These are phyloP conservation scores for Congeria kusceri DNA, from an alignment of 2,888 invertebrate genomes.

Conservation along the genomic window DNA sequence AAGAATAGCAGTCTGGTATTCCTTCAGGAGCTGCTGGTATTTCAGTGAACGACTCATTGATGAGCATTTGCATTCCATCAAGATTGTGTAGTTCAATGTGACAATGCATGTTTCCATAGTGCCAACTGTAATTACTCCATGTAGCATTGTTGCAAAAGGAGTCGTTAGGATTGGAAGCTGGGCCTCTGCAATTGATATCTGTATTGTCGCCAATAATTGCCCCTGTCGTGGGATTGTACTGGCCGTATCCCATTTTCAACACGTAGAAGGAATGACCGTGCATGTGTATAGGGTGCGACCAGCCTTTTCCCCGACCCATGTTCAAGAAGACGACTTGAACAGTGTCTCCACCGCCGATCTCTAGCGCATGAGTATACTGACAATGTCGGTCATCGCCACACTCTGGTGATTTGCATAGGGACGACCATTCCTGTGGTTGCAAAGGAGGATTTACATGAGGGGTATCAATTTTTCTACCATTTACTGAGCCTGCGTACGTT, in stretches of 20 bases:
- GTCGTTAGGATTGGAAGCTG: constrained; percentile 20
- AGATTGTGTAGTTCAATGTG: background rate
- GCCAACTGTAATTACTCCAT: constrained; percentile 77
- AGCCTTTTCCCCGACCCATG: constrained; percentile 75
- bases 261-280: constrained; percentile 82
- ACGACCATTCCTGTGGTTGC: constrained; percentile 70
- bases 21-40: constrained; percentile 63
- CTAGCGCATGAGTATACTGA: constrained; percentile 71
- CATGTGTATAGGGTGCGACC: constrained; percentile 80
- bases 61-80: constrained; percentile 77
- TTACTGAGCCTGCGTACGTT: constrained; percentile 69
- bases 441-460: constrained; percentile 69
- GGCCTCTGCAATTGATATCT: constrained; percentile 66
- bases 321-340: constrained; percentile 78
- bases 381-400: constrained; percentile 70
- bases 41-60: constrained; percentile 71
- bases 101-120: constrained; percentile 58
- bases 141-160: constrained; percentile 77
- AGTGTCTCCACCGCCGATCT: constrained; percentile 68
- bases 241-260: constrained; percentile 77
- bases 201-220: constrained; percentile 61
- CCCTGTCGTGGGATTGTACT: constrained; percentile 58
- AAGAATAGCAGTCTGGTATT: constrained; percentile 72
- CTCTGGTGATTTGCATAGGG: too few species aligned
- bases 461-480: constrained; percentile 66